These are phyloP conservation scores for Drosophila malerkotliana DNA, from an alignment of 1,140 invertebrate species.

Conservation along the genomic window DNA sequence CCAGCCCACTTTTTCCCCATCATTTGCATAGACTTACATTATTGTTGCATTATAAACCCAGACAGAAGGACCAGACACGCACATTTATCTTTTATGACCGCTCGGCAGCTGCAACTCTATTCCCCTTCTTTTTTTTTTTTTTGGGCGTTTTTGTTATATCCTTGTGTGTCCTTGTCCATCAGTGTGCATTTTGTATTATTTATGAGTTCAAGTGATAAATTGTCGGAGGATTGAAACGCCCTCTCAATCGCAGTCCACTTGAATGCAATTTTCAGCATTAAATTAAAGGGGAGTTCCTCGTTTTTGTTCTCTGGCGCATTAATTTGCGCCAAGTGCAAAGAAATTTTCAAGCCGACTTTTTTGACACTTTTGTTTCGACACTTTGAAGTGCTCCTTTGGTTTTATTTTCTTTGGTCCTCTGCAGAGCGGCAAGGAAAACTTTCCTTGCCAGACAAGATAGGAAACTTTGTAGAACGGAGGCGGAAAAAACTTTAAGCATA, in stretches of 20 bases:
- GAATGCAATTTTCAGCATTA: constrained; percentile 67
- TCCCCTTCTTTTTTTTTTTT: constrained; percentile 32
- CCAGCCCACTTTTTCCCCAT: constrained; percentile 16
- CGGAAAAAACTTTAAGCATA: constrained; percentile 60
- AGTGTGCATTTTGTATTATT: constrained; percentile 63
- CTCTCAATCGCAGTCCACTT: constrained; percentile 43
- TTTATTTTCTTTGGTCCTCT: not conserved
- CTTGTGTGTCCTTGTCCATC: constrained; percentile 48
- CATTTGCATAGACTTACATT: constrained; percentile 75
- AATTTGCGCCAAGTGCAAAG: constrained; percentile 59
- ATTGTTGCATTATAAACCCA: constrained; percentile 79
- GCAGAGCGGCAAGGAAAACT: constrained; percentile 19
- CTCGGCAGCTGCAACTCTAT: constrained; percentile 17
- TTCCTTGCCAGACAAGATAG: constrained; percentile 56
- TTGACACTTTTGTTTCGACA: constrained; percentile 81
- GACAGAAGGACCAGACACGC: constrained; percentile 41
- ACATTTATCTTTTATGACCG: constrained; percentile 53
- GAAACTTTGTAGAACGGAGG: constrained; percentile 36
- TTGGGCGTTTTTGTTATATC: not conserved
- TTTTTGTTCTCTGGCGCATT: constrained; percentile 43
- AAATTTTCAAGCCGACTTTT: constrained; percentile 49
- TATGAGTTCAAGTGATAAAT: constrained; percentile 73
- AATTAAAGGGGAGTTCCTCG: constrained; percentile 52
- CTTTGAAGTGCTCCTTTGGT: constrained; percentile 64
- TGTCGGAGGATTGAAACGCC: constrained; percentile 31